Evolutionary conservation across 1,140 invertebrate species (phyloP), one percentile per base, ranked within the genome.

Genomic region (Lethrus apterus): DNA sequence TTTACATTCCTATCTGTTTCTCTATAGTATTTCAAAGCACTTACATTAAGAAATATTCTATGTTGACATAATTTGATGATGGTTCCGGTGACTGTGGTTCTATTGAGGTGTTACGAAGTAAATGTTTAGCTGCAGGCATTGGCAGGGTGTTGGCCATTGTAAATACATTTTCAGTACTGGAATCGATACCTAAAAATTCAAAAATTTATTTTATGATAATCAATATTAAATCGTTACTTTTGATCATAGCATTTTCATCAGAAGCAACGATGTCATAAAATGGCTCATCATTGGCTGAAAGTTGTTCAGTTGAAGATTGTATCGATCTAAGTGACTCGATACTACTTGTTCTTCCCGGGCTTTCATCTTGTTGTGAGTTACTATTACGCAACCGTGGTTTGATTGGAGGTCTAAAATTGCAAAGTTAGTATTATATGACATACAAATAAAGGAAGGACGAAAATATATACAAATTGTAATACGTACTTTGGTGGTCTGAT

Each of bases 1-100:
- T 24, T 48, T 40, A 33, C n/a, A 26, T 7, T n/a, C 23, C 5
- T 7, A 26, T 26, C 5, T 26, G 5, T 26, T 26, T 26, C 23
- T 7, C 5, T 7, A 7, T 7, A 26, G n/a, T 26, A 26, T 10
- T 10, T 21, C 20, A 40, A 34, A 31, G 46, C 23, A 77, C 78
- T 77, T 67, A 87, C 82, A 84, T 77, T 60, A 90, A 79, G 58
- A 90, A 90, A 65, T 89, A 90, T 63, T 90, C 86, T 70, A 90
- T 90, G 67, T 91, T 90, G 63, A 90, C 86, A 70, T 90, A 91
- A 70, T 89, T 91, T 49, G 83, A 83, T 41, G 79, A 78, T 64
- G 80, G 75, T 51, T 80, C 79, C 19, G 83, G 81, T 29, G 81
- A 80, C 65, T 87, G 84, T 19, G 83, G 82, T 57, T 83, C 78